A percentile compares a stretch with the other conserved stretches of the same genome.
phyloP scores from a whole-genome alignment of 2,113 vertebrate species.

The Aix galericulata region DNA sequence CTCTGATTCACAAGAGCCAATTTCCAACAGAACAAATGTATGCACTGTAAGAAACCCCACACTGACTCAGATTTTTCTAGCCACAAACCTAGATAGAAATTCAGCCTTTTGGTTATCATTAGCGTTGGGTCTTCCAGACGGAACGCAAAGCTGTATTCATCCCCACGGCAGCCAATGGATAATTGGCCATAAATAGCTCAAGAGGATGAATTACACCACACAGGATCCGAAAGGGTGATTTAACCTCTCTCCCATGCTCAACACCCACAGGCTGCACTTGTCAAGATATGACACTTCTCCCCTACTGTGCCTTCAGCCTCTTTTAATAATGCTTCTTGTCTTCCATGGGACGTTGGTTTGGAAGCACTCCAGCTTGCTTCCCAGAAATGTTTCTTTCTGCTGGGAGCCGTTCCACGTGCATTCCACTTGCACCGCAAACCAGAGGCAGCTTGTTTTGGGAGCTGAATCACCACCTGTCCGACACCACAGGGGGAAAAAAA shows the following conservation, averaged over 20 bases:
- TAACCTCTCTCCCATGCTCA: conserved; percentile 54
- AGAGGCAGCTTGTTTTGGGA: conserved; percentile 64
- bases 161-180: conserved; percentile 26
- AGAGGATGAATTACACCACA: conserved; percentile 38
- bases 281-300: conserved; percentile 50
- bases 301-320: conserved; percentile 47
- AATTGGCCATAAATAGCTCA: conserved; percentile 56
- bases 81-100: conserved; percentile 37
- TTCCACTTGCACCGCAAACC: conserved; percentile 40
- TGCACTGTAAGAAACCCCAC: not conserved
- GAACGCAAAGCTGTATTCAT: not conserved
- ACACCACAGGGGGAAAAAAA: not conserved
- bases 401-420: conserved; percentile 50
- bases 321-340: conserved; percentile 60
- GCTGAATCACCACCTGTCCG: conserved; percentile 63
- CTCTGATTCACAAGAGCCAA: conserved; percentile 13
- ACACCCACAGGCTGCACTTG: conserved; percentile 53
- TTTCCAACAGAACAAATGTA: not conserved
- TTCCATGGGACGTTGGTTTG: conserved; percentile 65
- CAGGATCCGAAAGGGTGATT: conserved; percentile 44
- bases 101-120: conserved; percentile 7
- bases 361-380: conserved; percentile 61
- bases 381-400: conserved; percentile 66
- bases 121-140: not conserved
- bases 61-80: conserved; percentile 3